Conservation (phyloP, 2,888 invertebrate genomes). For the Epiperipatus broadwayi region DNA sequence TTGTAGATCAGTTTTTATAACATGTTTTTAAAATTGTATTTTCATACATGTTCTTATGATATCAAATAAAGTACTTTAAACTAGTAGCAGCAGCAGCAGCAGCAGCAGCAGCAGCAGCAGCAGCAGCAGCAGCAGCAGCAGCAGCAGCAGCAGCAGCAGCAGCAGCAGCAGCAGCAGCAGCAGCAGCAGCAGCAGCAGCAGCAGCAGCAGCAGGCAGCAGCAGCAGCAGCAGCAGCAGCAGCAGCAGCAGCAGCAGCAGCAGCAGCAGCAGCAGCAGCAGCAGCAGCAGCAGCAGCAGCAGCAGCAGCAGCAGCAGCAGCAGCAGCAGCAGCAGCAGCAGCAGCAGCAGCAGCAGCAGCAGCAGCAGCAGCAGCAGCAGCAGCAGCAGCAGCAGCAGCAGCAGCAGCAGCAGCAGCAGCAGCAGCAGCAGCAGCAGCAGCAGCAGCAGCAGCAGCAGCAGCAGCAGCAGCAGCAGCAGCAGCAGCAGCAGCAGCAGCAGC, state of each 20-base stretch:
- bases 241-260: constrained; percentile 3
- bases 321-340: constrained; percentile 3
- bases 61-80: too few relatives aligned
- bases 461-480: not conserved
- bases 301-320: too few relatives aligned
- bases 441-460: too few relatives aligned
- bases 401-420: too few relatives aligned
- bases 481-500: not conserved
- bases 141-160: constrained; percentile 3
- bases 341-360: constrained; percentile 3
- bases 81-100: not conserved
- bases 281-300: constrained; percentile 3
- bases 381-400: constrained; percentile 3
- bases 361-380: constrained; percentile 3
- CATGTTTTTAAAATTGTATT: too few relatives aligned
- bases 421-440: too few relatives aligned
- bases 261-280: constrained; percentile 3
- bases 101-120: constrained; percentile 3
- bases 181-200: constrained; percentile 3
- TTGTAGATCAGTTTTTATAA: too few relatives aligned
- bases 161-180: constrained; percentile 3
- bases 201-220: too few relatives aligned
- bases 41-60: too few relatives aligned
- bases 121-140: constrained; percentile 3
- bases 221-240: constrained; percentile 3